phyloP scores from a whole-genome alignment of 2,797 vertebrate species.

The Paguma larvata region DNA sequence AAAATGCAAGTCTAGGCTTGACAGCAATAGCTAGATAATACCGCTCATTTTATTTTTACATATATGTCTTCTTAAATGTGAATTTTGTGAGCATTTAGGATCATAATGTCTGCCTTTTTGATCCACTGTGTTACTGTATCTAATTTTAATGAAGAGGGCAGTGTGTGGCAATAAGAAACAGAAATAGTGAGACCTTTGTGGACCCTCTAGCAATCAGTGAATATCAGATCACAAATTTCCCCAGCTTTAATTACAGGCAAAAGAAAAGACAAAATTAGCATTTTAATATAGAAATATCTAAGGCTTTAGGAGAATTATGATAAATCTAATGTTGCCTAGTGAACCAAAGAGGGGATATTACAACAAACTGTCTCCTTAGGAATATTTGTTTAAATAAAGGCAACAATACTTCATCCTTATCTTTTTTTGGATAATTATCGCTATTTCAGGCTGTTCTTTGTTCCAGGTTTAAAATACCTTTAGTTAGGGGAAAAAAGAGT shows the following conservation, averaged over 20 bases:
- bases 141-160: slow-evolving; percentile 72
- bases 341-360: slow-evolving; percentile 80
- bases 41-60: slow-evolving; percentile 19
- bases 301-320: slow-evolving; percentile 84
- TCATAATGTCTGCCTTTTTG: slow-evolving; percentile 40
- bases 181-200: slow-evolving; percentile 73
- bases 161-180: slow-evolving; percentile 52
- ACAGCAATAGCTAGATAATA: slow-evolving; percentile 29
- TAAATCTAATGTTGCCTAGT: slow-evolving; percentile 83
- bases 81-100: slow-evolving; percentile 37
- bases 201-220: slow-evolving; percentile 68
- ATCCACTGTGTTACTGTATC: slow-evolving; percentile 12
- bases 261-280: slow-evolving; percentile 82
- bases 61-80: neutral
- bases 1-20: slow-evolving; percentile 48
- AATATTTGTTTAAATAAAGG: slow-evolving; percentile 86
- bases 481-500: slow-evolving; percentile 50
- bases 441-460: slow-evolving; percentile 84
- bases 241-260: slow-evolving; percentile 84
- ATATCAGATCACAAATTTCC: slow-evolving; percentile 74
- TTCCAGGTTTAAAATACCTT: slow-evolving; percentile 86
- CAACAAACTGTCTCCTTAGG: slow-evolving; percentile 85
- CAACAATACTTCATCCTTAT: slow-evolving; percentile 83
- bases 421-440: slow-evolving; percentile 83
- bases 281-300: slow-evolving; percentile 86